Evolutionary conservation across 92 coral and sea anemone species (phyloP).

Genomic region (Zoanthus sociatus): DNA sequence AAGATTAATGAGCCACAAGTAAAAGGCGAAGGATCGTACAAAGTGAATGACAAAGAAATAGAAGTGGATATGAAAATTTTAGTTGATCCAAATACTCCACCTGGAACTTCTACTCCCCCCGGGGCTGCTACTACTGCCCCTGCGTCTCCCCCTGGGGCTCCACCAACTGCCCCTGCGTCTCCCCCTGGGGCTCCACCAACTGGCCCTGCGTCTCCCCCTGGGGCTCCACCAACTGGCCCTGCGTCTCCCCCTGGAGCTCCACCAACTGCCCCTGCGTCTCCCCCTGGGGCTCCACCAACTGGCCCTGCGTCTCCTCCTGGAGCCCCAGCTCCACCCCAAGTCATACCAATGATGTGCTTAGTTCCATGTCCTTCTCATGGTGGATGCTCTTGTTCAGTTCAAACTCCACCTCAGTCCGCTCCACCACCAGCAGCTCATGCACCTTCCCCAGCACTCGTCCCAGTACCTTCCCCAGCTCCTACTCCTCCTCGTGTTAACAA

Average conservation of each 20-base stretch:
- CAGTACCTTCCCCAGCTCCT: conserved; percentile 1
- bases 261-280: conserved; percentile 22
- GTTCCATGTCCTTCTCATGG: conserved; percentile 32
- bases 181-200: conserved; percentile 27
- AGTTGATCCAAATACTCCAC: conserved; percentile 7
- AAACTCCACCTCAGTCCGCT: conserved; percentile 17
- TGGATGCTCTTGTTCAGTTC: not conserved
- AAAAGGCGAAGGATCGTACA: conserved; percentile 29
- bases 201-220: conserved; percentile 11
- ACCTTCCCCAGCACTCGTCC: not conserved
- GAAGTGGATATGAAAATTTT: conserved; percentile 11
- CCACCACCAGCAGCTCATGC: not conserved
- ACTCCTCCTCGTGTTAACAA: not conserved
- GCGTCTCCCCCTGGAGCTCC: conserved; percentile 17
- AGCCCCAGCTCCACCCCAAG: not conserved
- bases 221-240: not conserved
- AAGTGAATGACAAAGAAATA: conserved; percentile 13
- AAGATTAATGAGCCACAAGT: conserved; percentile 24
- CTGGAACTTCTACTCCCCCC: conserved; percentile 13
- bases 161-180: conserved; percentile 43
- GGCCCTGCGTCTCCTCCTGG: conserved; percentile 30
- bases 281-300: conserved; percentile 20
- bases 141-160: conserved; percentile 21
- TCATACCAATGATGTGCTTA: conserved; percentile 48
- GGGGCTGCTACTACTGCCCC: conserved; percentile 19